Conservation (phyloP, 1,140 invertebrate species). For the Sminthurides bifidus region DNA sequence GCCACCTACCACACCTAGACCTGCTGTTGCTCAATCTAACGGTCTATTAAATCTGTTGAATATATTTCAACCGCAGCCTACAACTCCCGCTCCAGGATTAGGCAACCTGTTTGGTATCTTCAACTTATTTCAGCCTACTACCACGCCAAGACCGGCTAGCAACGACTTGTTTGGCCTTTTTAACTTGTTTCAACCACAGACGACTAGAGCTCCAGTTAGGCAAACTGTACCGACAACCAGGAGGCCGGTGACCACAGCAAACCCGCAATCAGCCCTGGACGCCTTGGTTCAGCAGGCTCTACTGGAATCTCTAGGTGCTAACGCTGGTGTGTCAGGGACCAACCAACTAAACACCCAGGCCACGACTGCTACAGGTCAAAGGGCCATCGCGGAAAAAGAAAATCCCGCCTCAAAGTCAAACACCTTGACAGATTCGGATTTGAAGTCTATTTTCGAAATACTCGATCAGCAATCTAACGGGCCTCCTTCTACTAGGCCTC, state of each 20-base stretch:
- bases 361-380: background rate
- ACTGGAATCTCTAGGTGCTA: background rate
- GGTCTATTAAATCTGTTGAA: conserved; percentile 5
- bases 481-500: background rate
- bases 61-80: background rate
- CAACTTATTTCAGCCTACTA: background rate
- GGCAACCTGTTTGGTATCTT: background rate
- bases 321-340: background rate
- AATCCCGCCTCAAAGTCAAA: background rate
- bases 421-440: conserved; percentile 2
- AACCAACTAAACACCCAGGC: background rate
- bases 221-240: background rate
- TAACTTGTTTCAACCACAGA: conserved; percentile 10
- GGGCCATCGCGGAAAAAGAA: background rate
- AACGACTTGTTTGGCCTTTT: conserved; percentile 10
- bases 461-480: background rate
- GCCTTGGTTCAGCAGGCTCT: background rate
- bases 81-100: background rate
- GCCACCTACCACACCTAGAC: too few species aligned
- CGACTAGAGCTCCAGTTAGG: background rate
- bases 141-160: background rate
- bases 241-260: background rate
- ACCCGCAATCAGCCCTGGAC: background rate
- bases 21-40: background rate
- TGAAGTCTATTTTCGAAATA: conserved; percentile 5